Base-by-base conservation (phyloP, 2,888 invertebrate genomes). In the Alcis repandata region DNA sequence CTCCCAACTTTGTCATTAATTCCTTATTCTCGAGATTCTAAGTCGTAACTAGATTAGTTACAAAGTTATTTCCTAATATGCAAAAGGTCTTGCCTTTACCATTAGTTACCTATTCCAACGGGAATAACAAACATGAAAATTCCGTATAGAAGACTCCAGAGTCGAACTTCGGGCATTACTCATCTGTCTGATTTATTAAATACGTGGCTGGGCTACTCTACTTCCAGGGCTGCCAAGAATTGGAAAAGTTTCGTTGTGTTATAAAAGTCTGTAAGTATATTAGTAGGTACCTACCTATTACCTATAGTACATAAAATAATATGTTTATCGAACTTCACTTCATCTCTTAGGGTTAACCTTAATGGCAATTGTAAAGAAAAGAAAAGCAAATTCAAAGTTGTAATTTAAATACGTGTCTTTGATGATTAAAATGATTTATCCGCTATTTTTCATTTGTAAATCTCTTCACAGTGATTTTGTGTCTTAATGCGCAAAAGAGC, bases 121-220 rank as follows among this genome's bases (percentile, higher is more conserved):
- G 56, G 63, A 67, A 59, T 52, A 70, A 67, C 62, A 68, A 70
- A 67, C 58, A 59, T 57, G 62, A 46, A 61, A 56, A 65, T 67
- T 64, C 56, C 51, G 59, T 36, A 17, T 45, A 51, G 62, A 45
- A 56, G 15, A 61, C 52, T 63, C 45, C 59, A 11, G 59, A 51
- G 62, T 71, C 46, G 67, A 69, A 64, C 59, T 70, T 72, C 41
- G 49, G 57, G 57, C 71, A 70, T 70, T 68, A 70, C 56, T 74
- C 69, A 70, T 54, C 56, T 65, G 60, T 64, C 65, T 72, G 73
- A 79, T 77, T 75, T 76, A 79, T 79, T 74, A 75, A 74, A 77
- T 74, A 71, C 64, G 69, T 68, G 66, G 59, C 57, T 57, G 59
- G 60, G 54, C 60, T 65, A 38, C 38, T 22, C 40, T 41, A 51